Percentiles rank a stretch among this genome's conserved stretches.
Conservation (phyloP, 2,888 invertebrate genomes). For the Pandemis cinnamomeana region DNA sequence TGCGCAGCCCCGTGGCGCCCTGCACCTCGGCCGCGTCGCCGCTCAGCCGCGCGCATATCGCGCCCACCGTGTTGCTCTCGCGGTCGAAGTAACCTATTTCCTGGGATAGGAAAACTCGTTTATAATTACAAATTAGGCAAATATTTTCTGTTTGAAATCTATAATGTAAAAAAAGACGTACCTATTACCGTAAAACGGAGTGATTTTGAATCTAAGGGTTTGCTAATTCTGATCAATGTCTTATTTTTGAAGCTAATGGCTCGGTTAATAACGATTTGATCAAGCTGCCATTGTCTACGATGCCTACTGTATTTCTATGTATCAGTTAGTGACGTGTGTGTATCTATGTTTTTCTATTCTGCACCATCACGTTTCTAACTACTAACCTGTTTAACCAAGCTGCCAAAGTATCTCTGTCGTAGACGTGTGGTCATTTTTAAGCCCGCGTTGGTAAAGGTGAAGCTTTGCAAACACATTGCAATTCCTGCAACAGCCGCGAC, state of each 20-base stretch:
- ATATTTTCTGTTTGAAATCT: not conserved
- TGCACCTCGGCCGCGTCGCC: slow-evolving; percentile 81
- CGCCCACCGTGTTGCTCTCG: slow-evolving; percentile 76
- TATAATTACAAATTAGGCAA: not conserved
- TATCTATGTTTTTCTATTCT: not conserved
- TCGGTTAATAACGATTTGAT: too few species aligned
- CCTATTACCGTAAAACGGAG: too few species aligned
- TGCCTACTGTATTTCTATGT: too few species aligned
- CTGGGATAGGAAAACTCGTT: slow-evolving; percentile 45
- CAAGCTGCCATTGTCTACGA: too few species aligned
- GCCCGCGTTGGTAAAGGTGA: slow-evolving; percentile 87
- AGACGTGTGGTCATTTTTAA: slow-evolving; percentile 86
- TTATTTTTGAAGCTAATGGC: too few species aligned
- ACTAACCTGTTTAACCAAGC: slow-evolving; percentile 72
- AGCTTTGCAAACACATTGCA: slow-evolving; percentile 84
- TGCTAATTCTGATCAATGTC: too few species aligned
- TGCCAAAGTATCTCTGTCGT: slow-evolving; percentile 59
- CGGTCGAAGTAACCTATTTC: slow-evolving; percentile 83
- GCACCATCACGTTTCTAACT: not conserved
- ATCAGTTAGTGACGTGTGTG: not conserved
- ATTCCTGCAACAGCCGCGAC: slow-evolving; percentile 84
- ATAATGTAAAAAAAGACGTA: too few species aligned
- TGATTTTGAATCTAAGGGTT: too few species aligned
- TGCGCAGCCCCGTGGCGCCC: slow-evolving; percentile 76
- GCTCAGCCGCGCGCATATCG: slow-evolving; percentile 77